Conservation (phyloP, 2,113 vertebrate genomes). For the Lycaon pictus region DNA sequence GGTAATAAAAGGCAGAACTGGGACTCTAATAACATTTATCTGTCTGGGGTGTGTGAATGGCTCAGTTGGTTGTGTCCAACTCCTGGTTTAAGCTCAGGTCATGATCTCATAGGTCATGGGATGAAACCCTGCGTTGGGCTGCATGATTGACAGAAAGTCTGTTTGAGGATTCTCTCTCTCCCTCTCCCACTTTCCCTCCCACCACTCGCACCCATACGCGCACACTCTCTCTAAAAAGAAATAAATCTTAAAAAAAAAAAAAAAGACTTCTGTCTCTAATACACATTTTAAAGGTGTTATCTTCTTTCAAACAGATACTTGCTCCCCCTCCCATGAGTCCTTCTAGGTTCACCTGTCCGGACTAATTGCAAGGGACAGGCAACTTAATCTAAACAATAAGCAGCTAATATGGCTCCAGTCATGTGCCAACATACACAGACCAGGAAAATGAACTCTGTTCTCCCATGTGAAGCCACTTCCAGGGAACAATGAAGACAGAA, state of each 20-base stretch:
- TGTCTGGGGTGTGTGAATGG: neutral
- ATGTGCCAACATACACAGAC: neutral
- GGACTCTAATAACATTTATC: neutral
- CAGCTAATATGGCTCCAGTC: too few species aligned
- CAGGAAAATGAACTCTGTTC: neutral
- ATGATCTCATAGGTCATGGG: neutral
- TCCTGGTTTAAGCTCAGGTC: neutral
- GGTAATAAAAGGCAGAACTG: neutral
- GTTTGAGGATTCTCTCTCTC: neutral
- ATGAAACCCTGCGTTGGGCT: neutral
- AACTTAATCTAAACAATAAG: neutral
- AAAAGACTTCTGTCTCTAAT: neutral
- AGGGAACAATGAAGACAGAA: neutral
- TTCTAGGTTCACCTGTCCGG: neutral
- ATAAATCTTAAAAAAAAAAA: neutral
- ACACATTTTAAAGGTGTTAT: neutral
- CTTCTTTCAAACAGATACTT: neutral
- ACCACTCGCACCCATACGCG: neutral
- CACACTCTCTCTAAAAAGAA: neutral
- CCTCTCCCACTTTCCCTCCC: neutral
- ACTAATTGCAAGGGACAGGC: neutral
- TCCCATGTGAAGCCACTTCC: neutral
- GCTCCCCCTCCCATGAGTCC: neutral
- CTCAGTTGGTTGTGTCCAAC: neutral
- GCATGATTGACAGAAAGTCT: accelerated